Evolutionary conservation across 2,888 invertebrate genomes (phyloP).

Genomic region (Apamea crenata): DNA sequence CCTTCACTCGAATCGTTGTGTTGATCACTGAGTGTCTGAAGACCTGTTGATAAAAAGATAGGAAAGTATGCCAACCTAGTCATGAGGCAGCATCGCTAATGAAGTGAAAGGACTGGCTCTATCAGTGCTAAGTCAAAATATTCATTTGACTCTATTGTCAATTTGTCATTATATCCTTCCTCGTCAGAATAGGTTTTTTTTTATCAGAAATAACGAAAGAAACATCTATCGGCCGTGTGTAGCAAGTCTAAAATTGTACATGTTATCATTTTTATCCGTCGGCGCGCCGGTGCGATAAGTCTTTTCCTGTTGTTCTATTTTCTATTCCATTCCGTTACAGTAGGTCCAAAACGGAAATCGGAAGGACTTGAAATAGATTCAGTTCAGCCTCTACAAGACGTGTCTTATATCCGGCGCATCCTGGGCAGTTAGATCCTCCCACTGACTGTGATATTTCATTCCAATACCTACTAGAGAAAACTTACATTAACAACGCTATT

Average conservation of each 20-base stretch:
- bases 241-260: neutral
- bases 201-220: neutral
- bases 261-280: neutral
- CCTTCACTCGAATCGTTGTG: neutral
- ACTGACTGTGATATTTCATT: neutral
- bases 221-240: neutral
- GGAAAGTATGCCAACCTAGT: neutral
- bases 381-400: neutral
- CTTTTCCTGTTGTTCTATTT: constrained; percentile 1
- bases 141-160: neutral
- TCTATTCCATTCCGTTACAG: neutral
- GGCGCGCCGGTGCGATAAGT: neutral
- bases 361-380: neutral
- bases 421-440: no score
- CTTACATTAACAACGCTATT: neutral
- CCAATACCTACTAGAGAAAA: neutral
- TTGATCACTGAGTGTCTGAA: neutral
- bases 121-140: neutral
- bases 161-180: neutral
- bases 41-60: neutral
- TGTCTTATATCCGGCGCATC: neutral
- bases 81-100: neutral
- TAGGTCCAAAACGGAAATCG: neutral
- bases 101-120: neutral
- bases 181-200: neutral